Evolutionary conservation across 2,888 invertebrate genomes (phyloP), one percentile per base, ranked within the genome.

Genomic region (Hirtodrosophila cameraria): DNA sequence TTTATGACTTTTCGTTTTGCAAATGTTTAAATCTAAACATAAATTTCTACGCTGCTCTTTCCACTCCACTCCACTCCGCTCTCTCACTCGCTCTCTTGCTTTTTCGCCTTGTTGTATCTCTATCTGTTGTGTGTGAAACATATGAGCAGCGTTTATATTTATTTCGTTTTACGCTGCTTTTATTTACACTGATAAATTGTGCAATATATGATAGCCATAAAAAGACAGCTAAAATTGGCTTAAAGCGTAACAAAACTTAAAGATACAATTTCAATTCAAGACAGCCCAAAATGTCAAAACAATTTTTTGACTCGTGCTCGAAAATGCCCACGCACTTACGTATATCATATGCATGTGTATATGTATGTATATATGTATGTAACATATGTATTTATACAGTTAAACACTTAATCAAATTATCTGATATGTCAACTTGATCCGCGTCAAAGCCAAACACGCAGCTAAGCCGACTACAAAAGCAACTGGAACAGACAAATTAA

Each of bases 11-110:
- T 85, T 84, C 83, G 85, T 74, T 84, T 87, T 75, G 87, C 80
- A 82, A 85, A 87, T 85, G 87, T 73, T 85, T 79, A 83, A 85
- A 85, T 85, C 87, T 82, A 82, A 87, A 66, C 87, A 87, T 87
- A 85, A 85, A 85, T 85, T 77, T 62, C 46, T 59, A 43, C 64
- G 58, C 67, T 53, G 39, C 12, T 46, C n/a, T n/a, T n/a, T n/a
- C n/a, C n/a, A n/a, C n/a, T n/a, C n/a, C n/a, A n/a, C n/a, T 62
- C 46, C 62, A 43, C 64, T 54, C 67, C 49, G 39, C 12, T 46
- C 20, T 28, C 39, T 18, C 4, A 16, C 36, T 53, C 36, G 39
- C 49, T 49, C 59, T 43, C 23, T 42, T 15, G 20, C 43, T 50
- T 43, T 39, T 46, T 39, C 12, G n/a, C n/a, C n/a, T n/a, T n/a